These are phyloP conservation scores for Cathartes aura DNA, from an alignment of 2,113 vertebrate genomes.

Conservation along the genomic window DNA sequence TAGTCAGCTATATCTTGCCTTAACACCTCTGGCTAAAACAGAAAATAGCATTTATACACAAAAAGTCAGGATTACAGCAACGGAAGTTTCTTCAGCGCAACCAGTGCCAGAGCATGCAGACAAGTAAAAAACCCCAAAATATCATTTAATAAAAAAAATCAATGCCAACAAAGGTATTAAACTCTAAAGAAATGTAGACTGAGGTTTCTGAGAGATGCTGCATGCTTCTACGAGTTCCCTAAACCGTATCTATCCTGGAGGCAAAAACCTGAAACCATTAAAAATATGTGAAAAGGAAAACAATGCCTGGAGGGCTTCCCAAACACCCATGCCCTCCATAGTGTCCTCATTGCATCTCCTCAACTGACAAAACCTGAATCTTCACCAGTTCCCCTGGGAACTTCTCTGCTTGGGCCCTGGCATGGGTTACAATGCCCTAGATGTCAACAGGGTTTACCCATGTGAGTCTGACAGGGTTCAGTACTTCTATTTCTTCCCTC, in stretches of 20 bases:
- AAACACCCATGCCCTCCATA: background rate
- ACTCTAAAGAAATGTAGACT: background rate
- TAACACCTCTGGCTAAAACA: background rate
- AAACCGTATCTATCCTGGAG: background rate
- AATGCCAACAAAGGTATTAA: background rate
- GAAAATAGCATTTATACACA: background rate
- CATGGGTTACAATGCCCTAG: background rate
- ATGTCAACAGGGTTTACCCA: background rate
- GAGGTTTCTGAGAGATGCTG: background rate
- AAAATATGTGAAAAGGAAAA: background rate
- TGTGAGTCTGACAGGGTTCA: background rate
- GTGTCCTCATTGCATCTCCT: background rate
- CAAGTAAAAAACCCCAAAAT: background rate
- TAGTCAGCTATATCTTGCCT: background rate
- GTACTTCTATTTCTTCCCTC: background rate
- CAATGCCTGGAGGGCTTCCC: constrained; percentile 16
- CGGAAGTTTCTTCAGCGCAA: background rate
- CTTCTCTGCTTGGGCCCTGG: background rate
- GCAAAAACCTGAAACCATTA: constrained; percentile 18
- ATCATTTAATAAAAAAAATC: background rate
- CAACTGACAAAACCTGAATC: background rate
- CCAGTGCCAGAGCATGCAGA: background rate
- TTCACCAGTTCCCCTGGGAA: constrained; percentile 12
- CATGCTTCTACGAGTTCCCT: background rate
- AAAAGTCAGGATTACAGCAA: background rate